Evolutionary conservation across 2,888 invertebrate species (phyloP).

Genomic region (Mimas tiliae): DNA sequence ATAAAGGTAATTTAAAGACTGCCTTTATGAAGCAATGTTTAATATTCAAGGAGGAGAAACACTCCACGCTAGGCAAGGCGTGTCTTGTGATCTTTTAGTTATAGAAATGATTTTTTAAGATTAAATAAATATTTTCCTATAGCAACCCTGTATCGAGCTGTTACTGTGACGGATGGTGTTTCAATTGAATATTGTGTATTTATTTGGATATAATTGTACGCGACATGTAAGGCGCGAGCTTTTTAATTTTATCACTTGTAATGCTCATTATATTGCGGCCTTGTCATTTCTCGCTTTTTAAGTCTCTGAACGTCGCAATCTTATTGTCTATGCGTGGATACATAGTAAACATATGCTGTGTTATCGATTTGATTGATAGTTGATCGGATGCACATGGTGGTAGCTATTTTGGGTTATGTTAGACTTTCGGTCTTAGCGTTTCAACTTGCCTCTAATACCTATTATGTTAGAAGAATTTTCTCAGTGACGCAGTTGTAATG

Average conservation of each 20-base stretch:
- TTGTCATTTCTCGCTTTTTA: constrained; percentile 8
- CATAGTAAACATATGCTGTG: no score
- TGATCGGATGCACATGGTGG: neutral
- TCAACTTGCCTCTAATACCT: no score
- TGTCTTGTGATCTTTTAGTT: neutral
- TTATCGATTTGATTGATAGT: neutral
- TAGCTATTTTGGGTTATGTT: neutral
- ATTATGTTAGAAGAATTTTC: no score
- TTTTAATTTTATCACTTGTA: constrained; percentile 19
- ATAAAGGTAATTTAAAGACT: no score
- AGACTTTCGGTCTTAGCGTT: no score
- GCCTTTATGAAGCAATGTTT: no score
- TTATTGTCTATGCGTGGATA: neutral
- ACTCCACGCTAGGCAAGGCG: no score
- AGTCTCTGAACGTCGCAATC: neutral
- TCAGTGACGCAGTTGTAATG: no score
- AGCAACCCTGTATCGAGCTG: constrained; percentile 15
- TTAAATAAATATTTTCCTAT: neutral
- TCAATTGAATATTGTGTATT: constrained; percentile 33
- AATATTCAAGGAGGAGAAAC: no score
- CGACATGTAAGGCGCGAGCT: constrained; percentile 31
- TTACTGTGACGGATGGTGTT: constrained; percentile 32
- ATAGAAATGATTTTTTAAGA: neutral
- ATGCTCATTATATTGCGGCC: constrained; percentile 21
- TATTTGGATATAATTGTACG: constrained; percentile 37